A percentile compares a stretch with the other conserved stretches of the same genome.
These are phyloP conservation scores for Anguilla japonica DNA, from an alignment of 2,113 vertebrate species.

Conservation along the genomic window DNA sequence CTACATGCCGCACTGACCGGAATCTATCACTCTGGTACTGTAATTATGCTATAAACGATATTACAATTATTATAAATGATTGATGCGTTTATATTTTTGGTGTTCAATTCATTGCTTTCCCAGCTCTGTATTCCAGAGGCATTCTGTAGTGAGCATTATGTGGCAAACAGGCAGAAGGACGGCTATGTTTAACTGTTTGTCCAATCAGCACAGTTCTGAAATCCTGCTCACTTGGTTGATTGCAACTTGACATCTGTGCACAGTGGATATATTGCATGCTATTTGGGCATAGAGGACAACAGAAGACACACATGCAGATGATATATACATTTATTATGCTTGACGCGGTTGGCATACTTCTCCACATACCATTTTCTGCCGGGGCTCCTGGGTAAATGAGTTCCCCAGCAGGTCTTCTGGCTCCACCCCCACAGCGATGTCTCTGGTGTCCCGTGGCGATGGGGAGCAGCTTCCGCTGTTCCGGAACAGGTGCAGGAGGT, in stretches of 20 bases:
- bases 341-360: slow-evolving; percentile 38
- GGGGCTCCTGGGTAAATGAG: slow-evolving; percentile 52
- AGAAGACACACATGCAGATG: neutral
- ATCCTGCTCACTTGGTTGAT: neutral
- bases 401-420: slow-evolving; percentile 77
- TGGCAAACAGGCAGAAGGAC: neutral
- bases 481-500: slow-evolving; percentile 91
- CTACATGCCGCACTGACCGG: too few species aligned
- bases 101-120: too few species aligned
- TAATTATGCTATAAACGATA: too few species aligned
- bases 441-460: slow-evolving; percentile 72
- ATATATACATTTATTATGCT: neutral
- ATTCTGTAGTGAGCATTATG: neutral
- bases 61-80: too few species aligned
- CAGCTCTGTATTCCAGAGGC: neutral
- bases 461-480: slow-evolving; percentile 81
- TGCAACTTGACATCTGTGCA: too few species aligned
- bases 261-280: too few species aligned
- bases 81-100: too few species aligned
- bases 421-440: slow-evolving; percentile 83
- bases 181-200: neutral
- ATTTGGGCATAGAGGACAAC: neutral
- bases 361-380: slow-evolving; percentile 57
- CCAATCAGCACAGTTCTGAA: too few species aligned
- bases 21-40: too few species aligned